phyloP scores from a whole-genome alignment of 2,113 vertebrate genomes.

The Indicator indicator region DNA sequence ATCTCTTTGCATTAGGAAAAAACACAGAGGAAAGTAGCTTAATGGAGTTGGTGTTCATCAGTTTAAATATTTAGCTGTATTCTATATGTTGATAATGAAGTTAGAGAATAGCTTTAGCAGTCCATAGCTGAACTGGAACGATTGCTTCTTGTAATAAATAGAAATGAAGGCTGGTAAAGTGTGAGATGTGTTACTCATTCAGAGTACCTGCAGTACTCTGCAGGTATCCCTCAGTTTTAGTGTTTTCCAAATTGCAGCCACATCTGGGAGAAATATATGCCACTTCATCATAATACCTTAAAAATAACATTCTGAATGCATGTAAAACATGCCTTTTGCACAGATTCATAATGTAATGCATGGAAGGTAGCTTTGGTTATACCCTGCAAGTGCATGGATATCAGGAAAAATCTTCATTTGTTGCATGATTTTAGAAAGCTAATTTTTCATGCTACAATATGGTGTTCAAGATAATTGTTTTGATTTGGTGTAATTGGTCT shows the following conservation, averaged over 20 bases:
- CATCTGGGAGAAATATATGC: neutral
- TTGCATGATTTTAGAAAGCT: neutral
- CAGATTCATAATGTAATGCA: neutral
- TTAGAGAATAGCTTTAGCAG: neutral
- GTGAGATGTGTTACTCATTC: neutral
- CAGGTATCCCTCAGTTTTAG: neutral
- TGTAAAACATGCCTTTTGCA: neutral
- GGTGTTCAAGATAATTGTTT: neutral
- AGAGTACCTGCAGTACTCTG: neutral
- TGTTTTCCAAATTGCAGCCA: neutral
- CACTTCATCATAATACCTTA: neutral
- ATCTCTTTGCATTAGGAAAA: neutral
- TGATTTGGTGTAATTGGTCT: neutral
- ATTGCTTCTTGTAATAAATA: neutral
- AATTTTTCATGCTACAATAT: neutral
- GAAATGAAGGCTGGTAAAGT: neutral
- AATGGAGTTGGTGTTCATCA: neutral
- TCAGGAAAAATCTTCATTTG: neutral
- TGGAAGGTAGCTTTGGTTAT: neutral
- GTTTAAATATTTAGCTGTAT: neutral
- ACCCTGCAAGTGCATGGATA: neutral
- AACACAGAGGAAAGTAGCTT: neutral
- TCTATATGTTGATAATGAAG: neutral
- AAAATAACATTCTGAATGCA: neutral
- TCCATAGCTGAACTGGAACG: neutral